Base-by-base conservation (phyloP, 2,888 invertebrate genomes). In the Taphrorychus bicolor region DNA sequence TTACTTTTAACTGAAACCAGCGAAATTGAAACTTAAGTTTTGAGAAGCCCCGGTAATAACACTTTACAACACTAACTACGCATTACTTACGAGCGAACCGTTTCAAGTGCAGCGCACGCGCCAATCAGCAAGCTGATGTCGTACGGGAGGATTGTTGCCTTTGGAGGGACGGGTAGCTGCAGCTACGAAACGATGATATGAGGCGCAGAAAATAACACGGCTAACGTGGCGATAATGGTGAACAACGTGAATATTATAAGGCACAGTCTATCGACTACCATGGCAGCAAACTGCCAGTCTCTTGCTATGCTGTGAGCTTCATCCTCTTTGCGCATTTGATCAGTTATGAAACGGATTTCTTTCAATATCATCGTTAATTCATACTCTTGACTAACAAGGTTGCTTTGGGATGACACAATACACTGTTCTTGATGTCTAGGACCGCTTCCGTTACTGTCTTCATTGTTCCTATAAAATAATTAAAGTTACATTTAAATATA, bases 211-310 rank as follows among this genome's bases (percentile, higher is more conserved):
- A 95, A 91, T 84, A 97, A 91, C 88, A 96, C 95, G 87, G 95
- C 95, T 87, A 95, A 91, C 85, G 96, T 95, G 85, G 95, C 95
- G 86, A 95, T 91, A 89, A 95, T 94, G 87, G 96, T 96, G 91
- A 96, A 96, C 87, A 95, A 90, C 87, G 96, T 95, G 91, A 98
- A 98, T 88, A 97, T 92, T 89, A 97, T 95, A 91, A 98, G 94
- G 92, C 98, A 98, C 90, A 97, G 91, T 89, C 97, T 92, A 91
- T 98, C 98, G 87, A 98, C 95, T 87, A 98, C 97, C 95, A 97
- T 97, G 85, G 97, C 97, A 85, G 97, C 97, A 87, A 97, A 98
- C 88, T 97, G 97, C 98, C 98, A 98, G 91, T 97, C 97, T 87
- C 94, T 94, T 84, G 95, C 92, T 84, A 96, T 88, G 85, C 94